Base-by-base conservation (phyloP, 2,113 vertebrate species). In the Caranx melampygus region DNA sequence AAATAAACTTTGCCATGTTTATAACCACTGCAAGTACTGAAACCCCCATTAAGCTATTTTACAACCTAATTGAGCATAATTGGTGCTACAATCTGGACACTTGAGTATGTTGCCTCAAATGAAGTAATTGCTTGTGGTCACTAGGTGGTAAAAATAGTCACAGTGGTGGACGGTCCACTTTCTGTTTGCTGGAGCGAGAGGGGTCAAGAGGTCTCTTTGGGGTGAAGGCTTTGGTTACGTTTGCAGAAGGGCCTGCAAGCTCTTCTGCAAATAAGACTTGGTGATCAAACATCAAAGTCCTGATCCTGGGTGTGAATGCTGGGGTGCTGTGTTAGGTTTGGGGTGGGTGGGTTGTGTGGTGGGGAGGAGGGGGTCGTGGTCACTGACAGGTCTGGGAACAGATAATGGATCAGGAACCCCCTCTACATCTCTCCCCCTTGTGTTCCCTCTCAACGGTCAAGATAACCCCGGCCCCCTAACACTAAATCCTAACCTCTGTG, bases 261-360 rank as follows among this genome's bases (percentile, higher is more conserved):
- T 89, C 81, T 85, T 91, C 85, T 82, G 88, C 91, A 95, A 94
- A 93, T 89, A 91, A 81, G 84, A 89, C 74, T 52, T 75, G 61
- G 61, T 85, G 90, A 91, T 93, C 91, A 93, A 91, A 91, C 91
- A 93, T 91, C 82, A 88, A 92, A 92, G 87, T 26, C 26, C 67
- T 49, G 72, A 63, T 52, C 51, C 61, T 35, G 61, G 81, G 35
- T 81, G 87, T 84, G 77, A 89, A 77, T 49, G 73, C 82, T 42
- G 51, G 74, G 84, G 31, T 79, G 79, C 63, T 83, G 84, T n/a
- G 68, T 54, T 75, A 61, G 72, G 78, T 67, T 55, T 72, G 72
- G 69, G 58, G 37, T 62, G 31, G n/a, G 10, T 13, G 45, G 44
- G 40, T 7, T 42, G 26, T 47, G 21, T 16, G 35, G 31, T 69